Base-by-base conservation (phyloP, 2,888 invertebrate species). In the Aquatica leii region DNA sequence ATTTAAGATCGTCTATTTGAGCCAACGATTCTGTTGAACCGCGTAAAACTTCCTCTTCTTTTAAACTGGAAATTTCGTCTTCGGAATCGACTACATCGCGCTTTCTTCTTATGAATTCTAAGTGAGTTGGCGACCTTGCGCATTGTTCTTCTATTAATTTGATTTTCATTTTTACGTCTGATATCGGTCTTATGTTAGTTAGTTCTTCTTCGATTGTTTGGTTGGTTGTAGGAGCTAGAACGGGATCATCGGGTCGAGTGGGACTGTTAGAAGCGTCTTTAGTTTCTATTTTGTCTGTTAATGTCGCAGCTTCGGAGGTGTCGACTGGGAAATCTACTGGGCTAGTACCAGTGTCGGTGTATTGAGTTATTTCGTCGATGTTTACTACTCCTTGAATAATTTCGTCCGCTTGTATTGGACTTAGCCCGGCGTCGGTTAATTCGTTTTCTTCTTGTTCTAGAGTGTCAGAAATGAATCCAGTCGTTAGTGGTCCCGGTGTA, bases 141-240 rank as follows among this genome's bases (percentile, higher is more conserved):
- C 77, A 73, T 65, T 84, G 84, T 68, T 85, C 84, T 76, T 87
- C 87, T 51, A 87, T 74, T 59, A 82, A 76, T 74, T 83, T 83
- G 41, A 87, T 81, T 74, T 85, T 85, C 12, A 85, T 83, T 76
- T 83, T 85, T 2, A 87, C 87, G 69, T 85, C 85, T 24, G 85
- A 85, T 34, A 81, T 82, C 34, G 82, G 73, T 34, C 82, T 71
- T 57, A 72, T 76, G 24, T 6, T 24, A 4, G 69, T 62, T 55
- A 82, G 68, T 21, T 80, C 73, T 61, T 83, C 80, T 57, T 83
- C 83, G 24, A 80, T 55, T 60, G 73, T 75, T 11, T 63, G 17
- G 11, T 55, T 51, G 17, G 76, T 75, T 5, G 73, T 65, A 5
- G 72, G 59, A 14, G 12, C 12, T 17, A 73, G 72, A 41, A 15